Evolutionary conservation across 2,888 invertebrate genomes (phyloP).

Genomic region (Hirtodrosophila histrioides): DNA sequence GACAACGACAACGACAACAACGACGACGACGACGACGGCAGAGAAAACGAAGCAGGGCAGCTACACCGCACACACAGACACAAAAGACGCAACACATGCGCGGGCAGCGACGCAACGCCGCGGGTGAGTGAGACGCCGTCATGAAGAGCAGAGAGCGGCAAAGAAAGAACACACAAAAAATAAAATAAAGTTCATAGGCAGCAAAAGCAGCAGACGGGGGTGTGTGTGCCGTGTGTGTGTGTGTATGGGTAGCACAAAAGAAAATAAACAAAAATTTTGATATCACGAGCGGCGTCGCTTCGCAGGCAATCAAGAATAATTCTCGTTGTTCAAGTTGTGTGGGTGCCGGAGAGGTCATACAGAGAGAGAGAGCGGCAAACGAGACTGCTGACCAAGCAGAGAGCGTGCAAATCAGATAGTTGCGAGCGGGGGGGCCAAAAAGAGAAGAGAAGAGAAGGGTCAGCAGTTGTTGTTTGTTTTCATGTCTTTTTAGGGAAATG

Average conservation of each 20-base stretch:
- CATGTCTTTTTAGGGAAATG: conserved; percentile 48
- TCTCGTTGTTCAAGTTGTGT: conserved; percentile 62
- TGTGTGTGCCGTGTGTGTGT: conserved; percentile 22
- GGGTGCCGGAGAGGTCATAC: conserved; percentile 62
- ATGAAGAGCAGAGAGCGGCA: conserved; percentile 42
- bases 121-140: conserved; percentile 19
- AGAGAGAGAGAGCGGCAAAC: conserved; percentile 12
- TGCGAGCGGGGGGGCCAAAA: conserved; percentile 13
- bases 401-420: conserved; percentile 17
- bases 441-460: conserved; percentile 39
- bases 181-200: conserved; percentile 27
- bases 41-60: conserved; percentile 53
- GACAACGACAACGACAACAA: conserved; percentile 39
- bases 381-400: conserved; percentile 48
- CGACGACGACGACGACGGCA: conserved; percentile 41
- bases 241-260: conserved; percentile 55
- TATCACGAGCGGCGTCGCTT: conserved; percentile 54
- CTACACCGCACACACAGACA: conserved; percentile 45
- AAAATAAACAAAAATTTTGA: conserved; percentile 75
- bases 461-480: conserved; percentile 41
- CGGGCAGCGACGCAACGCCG: conserved; percentile 40
- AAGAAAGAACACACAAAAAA: conserved; percentile 47
- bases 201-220: conserved; percentile 35
- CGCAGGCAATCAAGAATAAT: conserved; percentile 58
- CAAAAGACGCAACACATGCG: conserved; percentile 70